Percentiles rank a stretch among this genome's conserved stretches.
phyloP scores from a whole-genome alignment of 2,113 vertebrate species.

The Martes martes region DNA sequence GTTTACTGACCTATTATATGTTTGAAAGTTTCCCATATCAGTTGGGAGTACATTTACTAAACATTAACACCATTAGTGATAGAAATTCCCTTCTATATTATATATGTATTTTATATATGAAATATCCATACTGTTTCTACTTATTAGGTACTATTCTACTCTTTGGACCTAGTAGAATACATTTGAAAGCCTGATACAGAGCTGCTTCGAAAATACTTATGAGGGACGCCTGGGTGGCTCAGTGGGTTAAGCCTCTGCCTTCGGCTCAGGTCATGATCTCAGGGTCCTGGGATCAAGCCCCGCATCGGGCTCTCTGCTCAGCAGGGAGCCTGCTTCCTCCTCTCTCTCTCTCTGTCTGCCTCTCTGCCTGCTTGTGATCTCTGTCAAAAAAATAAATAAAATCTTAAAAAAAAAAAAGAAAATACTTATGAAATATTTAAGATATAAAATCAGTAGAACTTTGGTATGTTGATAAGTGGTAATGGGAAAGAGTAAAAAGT shows the following conservation, averaged over 20 bases:
- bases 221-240: too few relatives aligned
- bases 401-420: too few relatives aligned
- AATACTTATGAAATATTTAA: constrained; percentile 1
- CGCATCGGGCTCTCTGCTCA: too few relatives aligned
- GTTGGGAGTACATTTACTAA: background rate
- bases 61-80: background rate
- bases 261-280: too few relatives aligned
- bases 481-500: background rate
- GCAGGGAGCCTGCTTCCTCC: too few relatives aligned
- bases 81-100: background rate
- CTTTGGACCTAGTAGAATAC: background rate
- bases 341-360: too few relatives aligned
- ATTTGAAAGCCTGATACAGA: background rate
- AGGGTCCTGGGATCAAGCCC: too few relatives aligned
- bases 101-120: background rate
- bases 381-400: too few relatives aligned
- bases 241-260: too few relatives aligned
- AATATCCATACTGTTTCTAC: background rate
- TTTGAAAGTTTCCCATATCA: constrained; percentile 10
- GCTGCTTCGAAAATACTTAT: background rate
- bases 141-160: background rate
- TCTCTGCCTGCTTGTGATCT: too few relatives aligned
- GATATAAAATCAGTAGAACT: background rate
- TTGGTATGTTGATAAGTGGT: background rate
- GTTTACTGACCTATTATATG: background rate